Conservation (phyloP, 2,797 vertebrate species). For the Acridotheres tristis region DNA sequence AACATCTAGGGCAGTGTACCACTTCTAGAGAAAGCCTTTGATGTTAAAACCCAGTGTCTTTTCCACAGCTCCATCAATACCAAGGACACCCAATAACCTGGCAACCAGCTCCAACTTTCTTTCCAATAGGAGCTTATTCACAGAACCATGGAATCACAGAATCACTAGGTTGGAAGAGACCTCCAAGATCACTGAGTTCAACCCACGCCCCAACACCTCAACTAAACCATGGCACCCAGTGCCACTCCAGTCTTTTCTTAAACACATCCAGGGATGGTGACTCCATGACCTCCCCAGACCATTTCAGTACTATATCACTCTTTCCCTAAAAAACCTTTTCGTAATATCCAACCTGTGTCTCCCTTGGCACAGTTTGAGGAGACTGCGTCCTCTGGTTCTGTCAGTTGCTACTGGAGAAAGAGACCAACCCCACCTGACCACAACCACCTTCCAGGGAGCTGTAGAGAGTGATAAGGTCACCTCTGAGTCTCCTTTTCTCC, state of each 20-base stretch:
- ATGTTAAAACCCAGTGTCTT: neutral
- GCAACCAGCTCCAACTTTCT: neutral
- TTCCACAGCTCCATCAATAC: neutral
- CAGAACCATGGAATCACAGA: neutral
- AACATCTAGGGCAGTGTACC: accelerated
- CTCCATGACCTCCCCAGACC: accelerated
- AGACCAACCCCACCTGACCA: neutral
- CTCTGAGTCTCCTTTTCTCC: neutral
- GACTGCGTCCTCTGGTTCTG: neutral
- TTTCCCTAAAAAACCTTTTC: accelerated
- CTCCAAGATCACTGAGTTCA: accelerated
- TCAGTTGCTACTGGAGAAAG: neutral
- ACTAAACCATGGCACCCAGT: neutral
- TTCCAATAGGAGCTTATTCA: neutral
- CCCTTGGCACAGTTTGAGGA: accelerated
- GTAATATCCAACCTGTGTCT: neutral
- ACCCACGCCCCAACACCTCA: neutral
- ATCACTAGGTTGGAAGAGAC: neutral
- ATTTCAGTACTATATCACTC: neutral
- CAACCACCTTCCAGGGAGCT: neutral
- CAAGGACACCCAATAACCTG: neutral
- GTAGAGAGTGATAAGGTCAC: neutral
- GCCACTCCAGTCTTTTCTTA: neutral
- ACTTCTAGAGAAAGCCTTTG: neutral
- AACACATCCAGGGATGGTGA: neutral